Evolutionary conservation across 2,113 vertebrate species (phyloP).

Genomic region (Cacatua alba): DNA sequence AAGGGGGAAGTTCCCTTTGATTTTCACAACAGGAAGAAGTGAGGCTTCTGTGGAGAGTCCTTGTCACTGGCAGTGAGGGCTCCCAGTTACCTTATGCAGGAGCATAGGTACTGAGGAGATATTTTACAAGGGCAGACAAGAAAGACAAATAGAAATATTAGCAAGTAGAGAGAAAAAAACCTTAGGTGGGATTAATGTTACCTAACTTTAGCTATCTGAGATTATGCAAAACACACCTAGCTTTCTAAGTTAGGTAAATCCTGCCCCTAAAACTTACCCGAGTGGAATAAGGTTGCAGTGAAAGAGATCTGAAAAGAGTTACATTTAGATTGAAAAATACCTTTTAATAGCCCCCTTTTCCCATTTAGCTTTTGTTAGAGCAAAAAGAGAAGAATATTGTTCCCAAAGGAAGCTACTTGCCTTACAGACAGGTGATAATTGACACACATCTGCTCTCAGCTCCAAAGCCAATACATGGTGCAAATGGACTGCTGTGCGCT

Average conservation of each 20-base stretch:
- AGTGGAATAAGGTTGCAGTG: not conserved
- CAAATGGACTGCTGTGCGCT: not conserved
- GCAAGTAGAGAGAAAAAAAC: not conserved
- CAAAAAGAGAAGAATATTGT: not conserved
- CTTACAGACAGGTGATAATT: not conserved
- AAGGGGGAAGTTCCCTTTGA: not conserved
- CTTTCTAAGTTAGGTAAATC: not conserved
- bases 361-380: not conserved
- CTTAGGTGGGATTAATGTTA: not conserved
- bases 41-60: not conserved
- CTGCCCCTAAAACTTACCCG: not conserved
- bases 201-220: not conserved
- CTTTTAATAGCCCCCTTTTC: not conserved
- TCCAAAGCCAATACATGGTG: not conserved
- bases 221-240: not conserved
- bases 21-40: not conserved
- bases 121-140: not conserved
- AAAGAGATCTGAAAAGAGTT: not conserved
- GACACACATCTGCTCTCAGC: not conserved
- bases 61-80: not conserved
- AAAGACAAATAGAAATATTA: not conserved
- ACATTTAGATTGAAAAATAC: not conserved
- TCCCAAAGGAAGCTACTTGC: not conserved
- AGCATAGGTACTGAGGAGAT: not conserved
- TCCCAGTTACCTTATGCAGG: not conserved